phyloP scores from a whole-genome alignment of 1,140 invertebrate species.

The Cydia strobilella region DNA sequence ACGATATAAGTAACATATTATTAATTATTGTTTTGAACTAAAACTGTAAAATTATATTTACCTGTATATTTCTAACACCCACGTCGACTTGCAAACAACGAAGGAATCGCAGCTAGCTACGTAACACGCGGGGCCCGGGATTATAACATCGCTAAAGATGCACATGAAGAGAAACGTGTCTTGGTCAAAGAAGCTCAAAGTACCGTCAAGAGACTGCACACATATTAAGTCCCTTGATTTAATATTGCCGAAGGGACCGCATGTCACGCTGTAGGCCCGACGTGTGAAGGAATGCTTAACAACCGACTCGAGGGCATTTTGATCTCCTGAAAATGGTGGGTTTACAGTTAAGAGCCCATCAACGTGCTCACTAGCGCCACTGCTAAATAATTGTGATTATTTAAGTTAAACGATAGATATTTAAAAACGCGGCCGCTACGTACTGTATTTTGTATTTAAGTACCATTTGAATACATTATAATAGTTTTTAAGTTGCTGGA shows the following conservation, averaged over 20 bases:
- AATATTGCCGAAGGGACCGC: slow-evolving; percentile 90
- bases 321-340: slow-evolving; percentile 78
- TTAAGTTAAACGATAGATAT: too few species aligned
- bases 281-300: slow-evolving; percentile 85
- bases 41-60: slow-evolving; percentile 51
- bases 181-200: slow-evolving; percentile 92
- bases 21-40: neutral
- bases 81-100: slow-evolving; percentile 86
- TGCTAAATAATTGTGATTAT: too few species aligned
- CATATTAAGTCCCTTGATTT: slow-evolving; percentile 91
- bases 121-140: slow-evolving; percentile 90
- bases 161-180: slow-evolving; percentile 90
- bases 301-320: slow-evolving; percentile 81
- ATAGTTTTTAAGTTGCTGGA: too few species aligned
- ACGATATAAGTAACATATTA: too few species aligned
- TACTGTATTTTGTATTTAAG: too few species aligned
- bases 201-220: slow-evolving; percentile 92
- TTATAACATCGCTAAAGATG: slow-evolving; percentile 86
- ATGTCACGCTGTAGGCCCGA: slow-evolving; percentile 84
- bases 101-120: slow-evolving; percentile 89
- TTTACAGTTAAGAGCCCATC: too few species aligned
- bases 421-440: too few species aligned
- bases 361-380: too few species aligned
- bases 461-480: too few species aligned
- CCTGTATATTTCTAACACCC: slow-evolving; percentile 90